Evolutionary conservation across 1,140 invertebrate species (phyloP), one percentile per base, ranked within the genome.

Genomic region (Lanistes nyassanus): DNA sequence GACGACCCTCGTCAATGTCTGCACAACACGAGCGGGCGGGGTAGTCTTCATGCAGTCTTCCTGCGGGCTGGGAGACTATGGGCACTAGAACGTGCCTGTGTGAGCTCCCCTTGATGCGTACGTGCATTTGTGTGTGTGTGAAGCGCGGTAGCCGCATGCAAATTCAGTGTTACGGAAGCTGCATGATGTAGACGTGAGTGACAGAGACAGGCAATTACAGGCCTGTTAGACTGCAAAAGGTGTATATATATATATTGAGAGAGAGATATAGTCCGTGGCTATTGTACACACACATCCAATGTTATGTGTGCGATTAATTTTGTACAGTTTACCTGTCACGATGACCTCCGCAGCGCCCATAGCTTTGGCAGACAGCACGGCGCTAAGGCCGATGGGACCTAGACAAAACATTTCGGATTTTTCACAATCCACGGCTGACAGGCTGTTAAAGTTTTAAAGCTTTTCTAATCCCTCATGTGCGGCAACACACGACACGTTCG

Each of bases 381-480:
- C 93, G 3, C 97, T 93, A 7, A 98, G 90, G 31, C 97, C 97
- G 79, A 98, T 97, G n/a, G 96, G 96, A 47, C 96, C 88, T 88
- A 75, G 47, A 42, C 16, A 36, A 29, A n/a, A 2, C 42, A 47
- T 47, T 9, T 16, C 9, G 2, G 19, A 47, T 47, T 47, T 13
- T 47, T 47, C 0, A 47, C 42, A 47, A n/a, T 6, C 0, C 42
- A 16, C 39, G 13, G 39, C 39, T 7, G 39, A 9, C 42, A 47
- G 42, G 0, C 1, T 47, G 42, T 47, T 42, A n/a, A n/a, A n/a
- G n/a, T n/a, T n/a, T n/a, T n/a, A n/a, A n/a, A n/a, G n/a, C n/a
- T n/a, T n/a, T n/a, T n/a, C 39, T 6, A 42, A 42, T 42, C 39
- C 13, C 39, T 42, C 39, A 6, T 47, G 9, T 0, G 42, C 42